Evolutionary conservation across 2,113 vertebrate genomes (phyloP).

Genomic region (Eubucco bourcierii): DNA sequence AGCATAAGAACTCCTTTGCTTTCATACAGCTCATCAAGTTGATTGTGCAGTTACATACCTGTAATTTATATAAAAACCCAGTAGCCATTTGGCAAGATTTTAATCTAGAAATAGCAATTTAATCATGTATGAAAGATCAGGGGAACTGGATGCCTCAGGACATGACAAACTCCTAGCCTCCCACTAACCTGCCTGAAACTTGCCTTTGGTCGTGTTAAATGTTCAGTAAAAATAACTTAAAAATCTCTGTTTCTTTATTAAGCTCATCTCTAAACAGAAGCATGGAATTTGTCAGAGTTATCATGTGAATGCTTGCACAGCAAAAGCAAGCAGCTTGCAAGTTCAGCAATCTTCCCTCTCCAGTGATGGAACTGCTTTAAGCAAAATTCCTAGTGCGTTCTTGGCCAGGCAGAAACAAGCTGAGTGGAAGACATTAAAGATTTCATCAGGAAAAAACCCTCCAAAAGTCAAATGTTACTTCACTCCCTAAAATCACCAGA

Average conservation of each 20-base stretch:
- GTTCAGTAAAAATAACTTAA: constrained; percentile 40
- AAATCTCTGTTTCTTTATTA: constrained; percentile 22
- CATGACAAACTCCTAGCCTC: constrained; percentile 33
- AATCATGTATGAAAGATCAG: constrained; percentile 19
- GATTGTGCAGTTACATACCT: constrained; percentile 17
- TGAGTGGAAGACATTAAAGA: neutral
- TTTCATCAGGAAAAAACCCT: neutral
- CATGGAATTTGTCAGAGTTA: constrained; percentile 9
- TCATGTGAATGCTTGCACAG: constrained; percentile 31
- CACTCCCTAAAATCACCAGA: neutral
- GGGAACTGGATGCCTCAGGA: constrained; percentile 24
- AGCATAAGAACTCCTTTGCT: neutral
- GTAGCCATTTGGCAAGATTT: constrained; percentile 48
- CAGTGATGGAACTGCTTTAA: neutral
- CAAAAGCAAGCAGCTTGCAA: constrained; percentile 40
- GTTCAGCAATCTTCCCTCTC: constrained; percentile 32
- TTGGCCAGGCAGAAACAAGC: neutral
- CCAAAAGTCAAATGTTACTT: neutral
- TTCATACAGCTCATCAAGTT: constrained; percentile 17
- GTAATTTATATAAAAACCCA: constrained; percentile 39
- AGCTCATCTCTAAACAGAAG: neutral
- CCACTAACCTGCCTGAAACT: constrained; percentile 47
- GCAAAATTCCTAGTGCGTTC: neutral
- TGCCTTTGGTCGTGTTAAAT: neutral
- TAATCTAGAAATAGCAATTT: constrained; percentile 42